Conservation (phyloP, 2,797 vertebrate genomes). For the Notolabrus celidotus region DNA sequence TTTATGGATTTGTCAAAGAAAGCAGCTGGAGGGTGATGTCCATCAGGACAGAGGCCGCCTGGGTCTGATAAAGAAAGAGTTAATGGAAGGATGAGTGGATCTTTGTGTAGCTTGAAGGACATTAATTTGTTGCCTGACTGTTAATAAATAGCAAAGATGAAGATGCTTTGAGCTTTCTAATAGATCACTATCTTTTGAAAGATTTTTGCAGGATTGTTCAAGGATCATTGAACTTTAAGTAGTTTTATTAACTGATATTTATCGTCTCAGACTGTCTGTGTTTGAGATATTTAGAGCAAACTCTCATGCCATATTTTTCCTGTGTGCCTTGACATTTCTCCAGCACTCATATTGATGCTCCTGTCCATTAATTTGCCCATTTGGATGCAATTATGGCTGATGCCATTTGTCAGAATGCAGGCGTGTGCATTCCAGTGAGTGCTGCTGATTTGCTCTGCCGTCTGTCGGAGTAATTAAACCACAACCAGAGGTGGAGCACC, state of each 20-base stretch:
- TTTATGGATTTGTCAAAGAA: constrained; percentile 42
- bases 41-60: neutral
- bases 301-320: constrained; percentile 27
- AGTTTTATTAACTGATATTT: constrained; percentile 22
- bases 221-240: neutral
- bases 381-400: constrained; percentile 69
- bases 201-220: constrained; percentile 19
- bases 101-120: too few species aligned
- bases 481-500: constrained; percentile 46
- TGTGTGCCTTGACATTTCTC: constrained; percentile 44
- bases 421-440: constrained; percentile 40
- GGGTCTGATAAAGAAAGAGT: constrained; percentile 32
- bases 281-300: constrained; percentile 27
- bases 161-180: neutral
- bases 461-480: constrained; percentile 76
- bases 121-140: too few species aligned
- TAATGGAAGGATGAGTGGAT: neutral
- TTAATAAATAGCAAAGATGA: too few species aligned
- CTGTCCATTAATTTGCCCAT: constrained; percentile 69
- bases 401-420: constrained; percentile 65
- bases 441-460: constrained; percentile 60
- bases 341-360: constrained; percentile 37
- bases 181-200: constrained; percentile 27
- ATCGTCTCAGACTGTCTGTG: neutral
- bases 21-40: constrained; percentile 6